Conservation (phyloP, 1,140 invertebrate genomes). For the Meteorus sp. region DNA sequence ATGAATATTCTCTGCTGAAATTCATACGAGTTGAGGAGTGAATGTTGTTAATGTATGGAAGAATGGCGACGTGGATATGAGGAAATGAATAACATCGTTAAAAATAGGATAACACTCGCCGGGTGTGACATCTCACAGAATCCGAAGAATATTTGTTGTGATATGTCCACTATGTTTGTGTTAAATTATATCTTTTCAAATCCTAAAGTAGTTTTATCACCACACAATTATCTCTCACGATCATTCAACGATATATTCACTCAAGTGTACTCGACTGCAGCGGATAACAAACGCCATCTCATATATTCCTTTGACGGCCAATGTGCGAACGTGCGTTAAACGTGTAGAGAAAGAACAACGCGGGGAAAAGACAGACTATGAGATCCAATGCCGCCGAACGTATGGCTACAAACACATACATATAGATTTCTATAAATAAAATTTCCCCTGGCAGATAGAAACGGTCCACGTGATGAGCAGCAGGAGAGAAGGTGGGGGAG, state of each 20-base stretch:
- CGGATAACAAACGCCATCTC: neutral
- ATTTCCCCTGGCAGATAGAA: conserved; percentile 17
- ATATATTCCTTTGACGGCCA: conserved; percentile 8
- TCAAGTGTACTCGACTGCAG: conserved; percentile 5
- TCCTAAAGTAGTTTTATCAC: neutral
- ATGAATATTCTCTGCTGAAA: no score
- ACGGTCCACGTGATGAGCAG: conserved; percentile 39
- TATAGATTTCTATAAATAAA: conserved; percentile 60
- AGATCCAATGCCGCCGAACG: conserved; percentile 49
- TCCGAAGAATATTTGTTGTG: no score
- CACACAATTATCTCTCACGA: neutral
- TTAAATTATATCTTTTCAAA: neutral
- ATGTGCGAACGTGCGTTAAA: conserved; percentile 3
- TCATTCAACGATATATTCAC: neutral
- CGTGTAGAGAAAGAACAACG: conserved; percentile 24
- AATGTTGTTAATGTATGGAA: neutral
- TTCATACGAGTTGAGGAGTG: neutral
- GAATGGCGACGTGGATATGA: no score
- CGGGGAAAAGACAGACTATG: conserved; percentile 46
- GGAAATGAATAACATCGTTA: conserved; percentile 17
- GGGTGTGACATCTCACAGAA: conserved; percentile 8
- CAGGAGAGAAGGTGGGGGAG: neutral
- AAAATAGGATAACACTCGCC: conserved; percentile 22
- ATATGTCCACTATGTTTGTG: neutral
- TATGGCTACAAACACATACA: no score